These are phyloP conservation scores for Rhamnusium bicolor DNA, from an alignment of 2,888 invertebrate genomes.

Conservation along the genomic window DNA sequence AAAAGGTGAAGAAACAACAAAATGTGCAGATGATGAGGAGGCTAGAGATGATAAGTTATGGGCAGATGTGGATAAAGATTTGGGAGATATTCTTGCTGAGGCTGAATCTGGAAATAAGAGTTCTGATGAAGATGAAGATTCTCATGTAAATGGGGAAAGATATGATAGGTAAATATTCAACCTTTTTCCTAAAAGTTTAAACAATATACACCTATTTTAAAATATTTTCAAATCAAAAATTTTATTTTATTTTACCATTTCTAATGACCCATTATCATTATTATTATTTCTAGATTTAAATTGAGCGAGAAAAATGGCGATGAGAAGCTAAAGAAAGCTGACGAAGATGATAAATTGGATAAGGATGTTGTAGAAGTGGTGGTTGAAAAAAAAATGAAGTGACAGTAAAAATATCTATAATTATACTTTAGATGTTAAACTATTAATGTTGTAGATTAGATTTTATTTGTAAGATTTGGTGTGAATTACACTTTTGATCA, in stretches of 20 bases:
- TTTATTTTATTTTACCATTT: too few species aligned
- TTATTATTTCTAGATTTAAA: slow-evolving; percentile 27
- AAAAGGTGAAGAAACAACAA: slow-evolving; percentile 36
- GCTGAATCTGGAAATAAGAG: slow-evolving; percentile 75
- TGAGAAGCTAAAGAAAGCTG: slow-evolving; percentile 9
- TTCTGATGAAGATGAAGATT: slow-evolving; percentile 81
- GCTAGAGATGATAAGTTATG: slow-evolving; percentile 79
- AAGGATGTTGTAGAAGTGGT: slow-evolving; percentile 3
- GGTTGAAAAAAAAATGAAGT: slow-evolving; percentile 19
- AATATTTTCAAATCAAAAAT: too few species aligned
- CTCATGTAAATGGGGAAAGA: slow-evolving; percentile 72
- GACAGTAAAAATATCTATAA: background rate
- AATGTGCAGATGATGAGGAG: slow-evolving; percentile 55
- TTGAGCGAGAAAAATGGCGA: slow-evolving; percentile 34
- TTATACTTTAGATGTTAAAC: background rate
- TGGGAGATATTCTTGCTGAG: slow-evolving; percentile 83
- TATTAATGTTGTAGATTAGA: background rate
- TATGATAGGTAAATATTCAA: slow-evolving; percentile 66
- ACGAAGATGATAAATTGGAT: slow-evolving; percentile 6
- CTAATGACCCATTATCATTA: too few species aligned
- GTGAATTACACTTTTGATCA: background rate
- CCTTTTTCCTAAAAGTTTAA: background rate
- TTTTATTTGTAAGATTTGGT: background rate
- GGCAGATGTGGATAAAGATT: slow-evolving; percentile 88
- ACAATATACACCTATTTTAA: too few species aligned